Evolutionary conservation across 2,888 invertebrate species (phyloP).

Genomic region (Caenorhabditis zanzibari): DNA sequence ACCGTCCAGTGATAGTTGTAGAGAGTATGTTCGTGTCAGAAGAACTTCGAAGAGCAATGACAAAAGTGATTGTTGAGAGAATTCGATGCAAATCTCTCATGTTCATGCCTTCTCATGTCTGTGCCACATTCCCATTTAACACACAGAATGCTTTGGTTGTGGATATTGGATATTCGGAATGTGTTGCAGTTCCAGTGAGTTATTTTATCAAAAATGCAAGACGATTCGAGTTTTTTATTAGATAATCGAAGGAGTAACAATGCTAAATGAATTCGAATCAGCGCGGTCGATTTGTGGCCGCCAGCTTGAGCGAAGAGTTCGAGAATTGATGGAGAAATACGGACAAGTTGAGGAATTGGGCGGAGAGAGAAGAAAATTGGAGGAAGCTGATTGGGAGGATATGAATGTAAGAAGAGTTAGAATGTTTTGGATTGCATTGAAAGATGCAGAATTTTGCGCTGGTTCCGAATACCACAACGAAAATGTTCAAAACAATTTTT

Average conservation of each 20-base stretch:
- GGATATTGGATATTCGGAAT: conserved; percentile 92
- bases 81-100: conserved; percentile 87
- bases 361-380: conserved; percentile 59
- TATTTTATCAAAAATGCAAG: not conserved
- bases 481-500: too few relatives aligned
- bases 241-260: conserved; percentile 90
- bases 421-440: too few relatives aligned
- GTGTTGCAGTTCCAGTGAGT: conserved; percentile 84
- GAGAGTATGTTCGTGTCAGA: conserved; percentile 93
- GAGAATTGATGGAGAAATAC: conserved; percentile 64
- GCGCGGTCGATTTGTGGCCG: conserved; percentile 86
- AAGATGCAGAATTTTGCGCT: too few relatives aligned
- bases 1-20: conserved; percentile 92
- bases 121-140: conserved; percentile 91
- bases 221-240: conserved; percentile 58
- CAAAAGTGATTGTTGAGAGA: conserved; percentile 68
- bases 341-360: conserved; percentile 60
- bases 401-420: conserved; percentile 60
- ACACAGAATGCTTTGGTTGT: conserved; percentile 91
- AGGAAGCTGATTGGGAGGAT: conserved; percentile 61
- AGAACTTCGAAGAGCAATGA: conserved; percentile 91
- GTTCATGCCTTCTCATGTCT: conserved; percentile 92
- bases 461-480: too few relatives aligned
- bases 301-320: conserved; percentile 55
- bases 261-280: conserved; percentile 90